These are phyloP conservation scores for Tyria jacobaeae DNA, from an alignment of 2,888 invertebrate genomes.

Conservation along the genomic window DNA sequence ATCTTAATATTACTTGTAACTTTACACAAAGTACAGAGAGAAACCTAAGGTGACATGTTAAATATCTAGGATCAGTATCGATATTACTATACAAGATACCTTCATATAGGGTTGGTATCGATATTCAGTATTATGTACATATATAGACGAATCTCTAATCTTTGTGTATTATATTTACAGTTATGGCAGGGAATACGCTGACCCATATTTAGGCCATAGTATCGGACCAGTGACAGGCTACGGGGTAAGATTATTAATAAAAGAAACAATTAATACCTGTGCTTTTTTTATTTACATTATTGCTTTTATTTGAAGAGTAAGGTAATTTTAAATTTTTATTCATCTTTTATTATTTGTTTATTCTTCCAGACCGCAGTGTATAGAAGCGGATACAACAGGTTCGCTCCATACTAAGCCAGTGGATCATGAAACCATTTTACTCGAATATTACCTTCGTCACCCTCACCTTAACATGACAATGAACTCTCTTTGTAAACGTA, in stretches of 20 bases:
- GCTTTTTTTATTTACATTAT: background rate
- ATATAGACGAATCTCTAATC: too few species aligned
- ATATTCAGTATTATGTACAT: background rate
- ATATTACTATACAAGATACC: background rate
- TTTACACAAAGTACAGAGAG: too few species aligned
- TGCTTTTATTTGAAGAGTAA: background rate
- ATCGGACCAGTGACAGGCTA: conserved; percentile 99
- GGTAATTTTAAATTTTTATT: too few species aligned
- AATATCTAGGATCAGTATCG: too few species aligned
- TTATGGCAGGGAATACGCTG: conserved; percentile 96
- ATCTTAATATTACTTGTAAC: too few species aligned
- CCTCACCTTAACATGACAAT: conserved; percentile 83
- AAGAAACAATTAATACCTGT: background rate
- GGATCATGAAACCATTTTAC: conserved; percentile 75
- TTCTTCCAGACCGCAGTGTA: conserved; percentile 94
- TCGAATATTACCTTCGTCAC: conserved; percentile 82
- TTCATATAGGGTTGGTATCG: too few species aligned
- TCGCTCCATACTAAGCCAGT: conserved; percentile 93
- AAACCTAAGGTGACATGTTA: too few species aligned
- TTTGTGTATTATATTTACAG: conserved; percentile 75
- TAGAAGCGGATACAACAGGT: conserved; percentile 97
- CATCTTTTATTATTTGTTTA: too few species aligned
- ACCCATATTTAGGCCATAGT: conserved; percentile 97
- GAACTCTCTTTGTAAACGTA: conserved; percentile 86
- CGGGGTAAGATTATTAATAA: conserved; percentile 95